Evolutionary conservation across 2,113 vertebrate species (phyloP), one percentile per base, ranked within the genome.

Genomic region (Apaloderma vittatum): DNA sequence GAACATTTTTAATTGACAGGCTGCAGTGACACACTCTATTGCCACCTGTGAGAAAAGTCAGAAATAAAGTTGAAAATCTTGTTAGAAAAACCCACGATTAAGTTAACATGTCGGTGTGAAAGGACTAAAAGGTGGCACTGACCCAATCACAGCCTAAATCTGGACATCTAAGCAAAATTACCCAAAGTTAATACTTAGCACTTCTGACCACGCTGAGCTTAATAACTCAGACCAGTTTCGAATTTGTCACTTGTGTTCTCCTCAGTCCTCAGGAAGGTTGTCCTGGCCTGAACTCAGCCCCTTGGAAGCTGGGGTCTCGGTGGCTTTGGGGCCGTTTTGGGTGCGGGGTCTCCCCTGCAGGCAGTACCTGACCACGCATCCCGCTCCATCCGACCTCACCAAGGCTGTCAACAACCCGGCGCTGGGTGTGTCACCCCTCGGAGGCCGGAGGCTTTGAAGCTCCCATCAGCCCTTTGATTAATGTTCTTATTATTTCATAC

Each of bases 391-490:
- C 63, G 21, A 34, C 30, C 15, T 65, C 15, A 0, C 36, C 4
- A 0, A 11, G 9, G 12, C 0, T 51, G 14, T 12, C 49, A 55
- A 1, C 67, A 76, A 1, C 20, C 17, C 24, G 0, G 11, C 4
- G 16, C 36, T 11, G 24, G 16, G 9, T 8, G 5, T 11, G 3
- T 12, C 57, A 2, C 5, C 24, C 52, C 74, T 43, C 54, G 29
- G 27, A 52, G 26, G 4, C 4, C 3, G 0, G 10, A 80, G 45
- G 4, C 75, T 43, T 1, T 14, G 37, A 36, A 6, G 13, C 27
- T 63, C 37, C 20, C 3, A 18, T 29, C 57, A 12, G 67, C 26
- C 49, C 24, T 67, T 18, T 27, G 7, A 5, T 29, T 40, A 8
- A 40, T 11, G 40, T 40, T 40, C 29, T 45, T 27, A 5, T 13